Percentiles rank a stretch among this genome's conserved stretches.
These are phyloP conservation scores for Pseudanteris insignis DNA, from an alignment of 2,888 invertebrate species.

Conservation along the genomic window DNA sequence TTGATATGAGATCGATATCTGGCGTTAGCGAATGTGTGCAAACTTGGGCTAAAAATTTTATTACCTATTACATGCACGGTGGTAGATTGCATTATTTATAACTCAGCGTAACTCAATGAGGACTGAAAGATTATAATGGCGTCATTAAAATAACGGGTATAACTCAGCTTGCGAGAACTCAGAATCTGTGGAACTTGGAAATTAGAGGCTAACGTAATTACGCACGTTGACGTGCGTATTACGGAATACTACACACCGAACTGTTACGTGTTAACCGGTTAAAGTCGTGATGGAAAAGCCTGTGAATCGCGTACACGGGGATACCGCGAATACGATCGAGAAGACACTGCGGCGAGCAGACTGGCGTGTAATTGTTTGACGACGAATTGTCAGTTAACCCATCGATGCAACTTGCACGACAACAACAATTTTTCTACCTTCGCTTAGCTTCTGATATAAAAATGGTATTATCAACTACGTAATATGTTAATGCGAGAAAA, in stretches of 20 bases:
- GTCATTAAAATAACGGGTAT: slow-evolving; percentile 34
- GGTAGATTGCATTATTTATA: slow-evolving; percentile 28
- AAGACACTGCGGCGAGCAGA: too few relatives aligned
- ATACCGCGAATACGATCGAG: neutral
- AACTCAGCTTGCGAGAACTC: slow-evolving; percentile 29
- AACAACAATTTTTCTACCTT: too few relatives aligned
- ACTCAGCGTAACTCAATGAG: slow-evolving; percentile 21
- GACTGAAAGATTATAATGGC: slow-evolving; percentile 28
- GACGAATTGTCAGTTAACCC: slow-evolving; percentile 5
- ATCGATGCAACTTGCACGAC: too few relatives aligned
- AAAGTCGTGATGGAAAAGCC: slow-evolving; percentile 4
- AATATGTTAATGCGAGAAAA: too few relatives aligned
- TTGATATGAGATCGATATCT: slow-evolving; percentile 10
- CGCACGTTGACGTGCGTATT: slow-evolving; percentile 24
- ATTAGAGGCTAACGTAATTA: slow-evolving; percentile 37
- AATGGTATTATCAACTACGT: too few relatives aligned
- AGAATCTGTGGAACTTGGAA: slow-evolving; percentile 24
- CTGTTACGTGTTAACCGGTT: slow-evolving; percentile 1
- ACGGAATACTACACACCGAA: slow-evolving; percentile 11
- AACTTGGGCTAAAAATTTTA: slow-evolving; percentile 21
- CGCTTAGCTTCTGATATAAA: too few relatives aligned
- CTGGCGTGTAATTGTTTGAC: slow-evolving; percentile 6
- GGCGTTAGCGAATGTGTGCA: slow-evolving; percentile 9
- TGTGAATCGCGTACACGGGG: slow-evolving; percentile 2
- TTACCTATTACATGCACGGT: slow-evolving; percentile 23